Base-by-base conservation (phyloP, 64 coral and sea anemone genomes). In the Montipora foliosa region DNA sequence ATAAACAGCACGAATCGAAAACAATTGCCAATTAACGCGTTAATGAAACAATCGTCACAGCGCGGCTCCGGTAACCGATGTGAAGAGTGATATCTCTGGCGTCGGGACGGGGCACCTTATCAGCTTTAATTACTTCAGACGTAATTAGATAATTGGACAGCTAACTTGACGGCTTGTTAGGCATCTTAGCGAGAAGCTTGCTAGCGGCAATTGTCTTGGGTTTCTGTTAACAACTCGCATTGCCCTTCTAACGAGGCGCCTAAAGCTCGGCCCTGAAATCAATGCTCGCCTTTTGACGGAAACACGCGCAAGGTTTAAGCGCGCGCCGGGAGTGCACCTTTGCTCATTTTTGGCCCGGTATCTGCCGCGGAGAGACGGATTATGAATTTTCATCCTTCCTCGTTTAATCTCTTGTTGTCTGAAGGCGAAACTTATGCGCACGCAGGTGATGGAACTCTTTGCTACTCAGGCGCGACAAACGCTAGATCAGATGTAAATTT, bases 111-210 rank as follows among this genome's bases (percentile, higher is more conserved):
- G 70, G 74, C 52, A 71, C 77, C 76, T 95, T 95, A 95, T 95
- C 93, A 95, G 89, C 89, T 89, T 82, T 95, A 85, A 95, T 95
- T 90, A 95, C 87, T 78, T 84, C 47, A 50, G 93, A 82, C 75
- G 92, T 95, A 98, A 98, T 98, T 95, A 98, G 93, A 98, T 98
- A 98, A 98, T 98, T 89, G 82, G 96, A 98, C 96, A 98, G 96
- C 79, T 98, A 84, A 46, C 76, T 91, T 95, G 83, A 95, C 90
- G 91, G 96, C 96, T 98, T 98, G 93, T 98, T 98, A 98, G 92
- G 88, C 93, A 90, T 90, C 88, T 90, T 50, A 55, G 84, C 79
- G 79, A 77, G 82, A 6, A 57, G 37, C 87, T 75, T 90, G 93
- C 79, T 61, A 89, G 66, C 73, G 75, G 82, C 70, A 79, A 64